These are phyloP conservation scores for Palythoa heliodiscus DNA, from an alignment of 92 coral and sea anemone species.

Conservation along the genomic window DNA sequence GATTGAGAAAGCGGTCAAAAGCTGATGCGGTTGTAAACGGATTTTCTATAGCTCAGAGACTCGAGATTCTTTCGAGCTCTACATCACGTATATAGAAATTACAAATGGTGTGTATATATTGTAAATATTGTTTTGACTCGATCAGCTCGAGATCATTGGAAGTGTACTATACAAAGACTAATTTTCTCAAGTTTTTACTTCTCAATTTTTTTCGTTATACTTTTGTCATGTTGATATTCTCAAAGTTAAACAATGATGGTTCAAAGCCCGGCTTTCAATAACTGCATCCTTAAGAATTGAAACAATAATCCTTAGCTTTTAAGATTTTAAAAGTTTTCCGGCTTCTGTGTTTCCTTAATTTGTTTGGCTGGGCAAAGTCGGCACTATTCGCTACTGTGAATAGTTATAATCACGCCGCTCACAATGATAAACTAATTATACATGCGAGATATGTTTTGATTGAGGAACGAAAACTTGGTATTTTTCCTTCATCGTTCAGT, in stretches of 20 bases:
- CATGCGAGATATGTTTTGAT: neutral
- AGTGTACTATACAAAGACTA: neutral
- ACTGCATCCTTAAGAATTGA: constrained; percentile 20
- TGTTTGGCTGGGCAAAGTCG: neutral
- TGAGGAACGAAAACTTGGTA: neutral
- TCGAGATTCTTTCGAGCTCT: constrained; percentile 78
- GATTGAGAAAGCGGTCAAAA: constrained; percentile 58
- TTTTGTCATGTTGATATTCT: constrained; percentile 37
- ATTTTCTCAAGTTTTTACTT: neutral
- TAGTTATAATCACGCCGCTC: neutral
- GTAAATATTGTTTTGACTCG: constrained; percentile 27
- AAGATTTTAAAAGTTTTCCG: neutral
- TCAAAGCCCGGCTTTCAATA: neutral
- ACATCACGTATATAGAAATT: constrained; percentile 19
- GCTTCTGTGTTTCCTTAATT: neutral
- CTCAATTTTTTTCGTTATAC: neutral
- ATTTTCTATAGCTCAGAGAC: constrained; percentile 93
- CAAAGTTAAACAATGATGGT: neutral
- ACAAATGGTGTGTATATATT: neutral
- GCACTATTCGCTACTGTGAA: neutral
- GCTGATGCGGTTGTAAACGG: constrained; percentile 92
- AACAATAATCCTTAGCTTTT: constrained; percentile 19
- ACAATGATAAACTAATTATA: neutral
- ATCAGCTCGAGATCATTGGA: neutral
- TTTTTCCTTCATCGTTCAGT: neutral